Base-by-base conservation (phyloP, 2,113 vertebrate genomes). In the Rhipidura dahli region DNA sequence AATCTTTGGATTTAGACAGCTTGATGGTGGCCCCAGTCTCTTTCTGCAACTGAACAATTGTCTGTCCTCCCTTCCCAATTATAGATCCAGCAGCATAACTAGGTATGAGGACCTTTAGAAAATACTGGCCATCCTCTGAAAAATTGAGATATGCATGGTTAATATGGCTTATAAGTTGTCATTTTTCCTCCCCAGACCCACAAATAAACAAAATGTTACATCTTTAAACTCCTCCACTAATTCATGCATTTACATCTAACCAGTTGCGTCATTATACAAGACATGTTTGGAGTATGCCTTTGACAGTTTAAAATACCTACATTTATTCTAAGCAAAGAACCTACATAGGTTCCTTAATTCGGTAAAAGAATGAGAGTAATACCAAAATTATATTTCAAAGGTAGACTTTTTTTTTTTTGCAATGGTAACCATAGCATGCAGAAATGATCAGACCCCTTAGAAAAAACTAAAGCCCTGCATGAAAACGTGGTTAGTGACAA, bases 1-100 rank as follows among this genome's bases (percentile, higher is more conserved):
- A 99, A 98, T 99, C 98, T 98, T 99, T 99, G 98, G 98, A 99
- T 98, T 99, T 99, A 97, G 98, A 99, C 96, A 99, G 98, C 98
- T 99, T 99, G 98, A 99, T 99, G 96, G 98, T 99, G 96, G 98
- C 98, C 97, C 98, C 98, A 95, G 98, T 99, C 98, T 99, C 98
- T 98, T 99, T 99, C 97, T 99, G 98, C 98, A 99, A 98, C 96
- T 99, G 98, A 97, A 99, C 98, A 98, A 98, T 99, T 98, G 98
- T 99, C 97, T 99, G 98, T 97, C 98, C 98, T 98, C 98, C 98
- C 97, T 99, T 99, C 94, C 98, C 98, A 98, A 99, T 99, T 97
- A 99, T 99, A 98, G 98, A 99, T 98, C 98, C 98, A 98, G 98
- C 98, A 98, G 98, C 98, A 98, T 99, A 99, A 98, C 98, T 99